phyloP scores from a whole-genome alignment of 2,797 vertebrate genomes.

The Bradypodion ventrale region DNA sequence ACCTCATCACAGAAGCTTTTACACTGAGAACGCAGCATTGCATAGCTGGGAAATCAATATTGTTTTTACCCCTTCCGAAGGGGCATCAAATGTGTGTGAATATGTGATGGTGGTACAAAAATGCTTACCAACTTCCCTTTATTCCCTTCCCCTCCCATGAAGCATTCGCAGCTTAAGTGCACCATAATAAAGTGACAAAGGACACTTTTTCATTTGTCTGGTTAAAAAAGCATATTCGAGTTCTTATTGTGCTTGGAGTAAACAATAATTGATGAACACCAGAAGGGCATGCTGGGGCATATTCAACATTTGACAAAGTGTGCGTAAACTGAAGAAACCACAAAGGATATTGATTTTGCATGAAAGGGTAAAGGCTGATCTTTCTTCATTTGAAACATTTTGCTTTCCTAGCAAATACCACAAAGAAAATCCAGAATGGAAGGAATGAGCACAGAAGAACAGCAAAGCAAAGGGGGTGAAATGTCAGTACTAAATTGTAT shows the following conservation, averaged over 20 bases:
- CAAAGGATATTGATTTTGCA: constrained; percentile 51
- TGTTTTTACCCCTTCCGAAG: constrained; percentile 17
- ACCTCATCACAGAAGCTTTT: constrained; percentile 26
- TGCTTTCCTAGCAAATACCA: constrained; percentile 46
- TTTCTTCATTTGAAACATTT: constrained; percentile 59
- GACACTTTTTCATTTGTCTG: constrained; percentile 54
- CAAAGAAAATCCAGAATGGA: constrained; percentile 39
- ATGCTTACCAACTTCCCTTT: constrained; percentile 23
- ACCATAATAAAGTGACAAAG: constrained; percentile 45
- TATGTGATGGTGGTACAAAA: not conserved
- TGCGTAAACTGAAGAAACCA: constrained; percentile 52
- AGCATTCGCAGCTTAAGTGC: constrained; percentile 40
- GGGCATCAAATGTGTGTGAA: constrained; percentile 3
- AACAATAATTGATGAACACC: constrained; percentile 59
- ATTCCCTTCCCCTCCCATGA: not conserved
- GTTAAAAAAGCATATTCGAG: constrained; percentile 51
- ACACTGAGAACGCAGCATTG: constrained; percentile 8
- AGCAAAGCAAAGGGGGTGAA: not conserved
- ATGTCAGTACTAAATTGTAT: constrained; percentile 25
- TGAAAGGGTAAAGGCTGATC: constrained; percentile 44
- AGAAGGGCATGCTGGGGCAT: constrained; percentile 43
- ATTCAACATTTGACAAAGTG: constrained; percentile 55
- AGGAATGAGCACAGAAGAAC: constrained; percentile 24
- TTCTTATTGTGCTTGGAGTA: constrained; percentile 45
- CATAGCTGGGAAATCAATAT: constrained; percentile 2